These are phyloP conservation scores for Oreochromis spilurus DNA, from an alignment of 2,113 vertebrate genomes.

Conservation along the genomic window DNA sequence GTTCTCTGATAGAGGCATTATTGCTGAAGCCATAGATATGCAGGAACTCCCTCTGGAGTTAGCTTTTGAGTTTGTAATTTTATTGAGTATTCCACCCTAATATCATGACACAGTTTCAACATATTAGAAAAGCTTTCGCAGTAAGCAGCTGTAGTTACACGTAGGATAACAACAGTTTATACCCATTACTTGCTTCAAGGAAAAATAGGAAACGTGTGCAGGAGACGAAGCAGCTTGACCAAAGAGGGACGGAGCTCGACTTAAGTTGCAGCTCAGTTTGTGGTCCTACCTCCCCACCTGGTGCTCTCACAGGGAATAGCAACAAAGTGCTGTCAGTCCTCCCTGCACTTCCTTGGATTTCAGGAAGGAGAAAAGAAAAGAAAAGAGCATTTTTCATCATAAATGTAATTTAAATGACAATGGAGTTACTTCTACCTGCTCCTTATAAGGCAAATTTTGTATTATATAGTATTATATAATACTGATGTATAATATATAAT, in stretches of 20 bases:
- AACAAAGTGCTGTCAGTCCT: not conserved
- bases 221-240: not conserved
- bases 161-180: not conserved
- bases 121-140: not conserved
- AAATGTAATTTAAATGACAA: not conserved
- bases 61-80: not conserved
- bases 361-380: not conserved
- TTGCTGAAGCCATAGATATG: not conserved
- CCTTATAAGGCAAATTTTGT: not conserved
- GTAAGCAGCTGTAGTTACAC: not conserved
- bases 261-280: not conserved
- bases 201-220: not conserved
- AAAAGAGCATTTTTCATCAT: not conserved
- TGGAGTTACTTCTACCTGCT: not conserved
- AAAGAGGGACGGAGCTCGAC: not conserved
- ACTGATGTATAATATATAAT: no score
- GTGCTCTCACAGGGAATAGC: conserved; percentile 8
- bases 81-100: not conserved
- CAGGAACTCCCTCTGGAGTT: not conserved
- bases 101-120: not conserved
- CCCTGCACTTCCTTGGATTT: not conserved
- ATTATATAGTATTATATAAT: not conserved
- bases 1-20: not conserved
- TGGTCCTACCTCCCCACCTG: conserved; percentile 24
- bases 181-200: not conserved